Percentiles rank a stretch among this genome's conserved stretches.
Conservation (phyloP, 2,797 vertebrate species). For the Salarias fasciatus region DNA sequence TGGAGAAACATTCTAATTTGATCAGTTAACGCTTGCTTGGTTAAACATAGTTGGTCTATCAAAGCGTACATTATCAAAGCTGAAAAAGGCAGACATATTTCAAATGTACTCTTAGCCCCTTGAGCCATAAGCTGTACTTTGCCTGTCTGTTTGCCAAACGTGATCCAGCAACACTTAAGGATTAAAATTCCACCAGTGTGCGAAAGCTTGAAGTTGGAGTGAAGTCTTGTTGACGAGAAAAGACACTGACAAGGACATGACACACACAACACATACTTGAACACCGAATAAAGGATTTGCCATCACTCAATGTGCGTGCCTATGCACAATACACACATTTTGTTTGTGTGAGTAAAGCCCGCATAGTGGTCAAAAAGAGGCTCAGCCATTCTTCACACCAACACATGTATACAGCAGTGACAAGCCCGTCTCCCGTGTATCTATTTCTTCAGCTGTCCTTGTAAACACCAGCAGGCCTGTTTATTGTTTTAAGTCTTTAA, state of each 20-base stretch:
- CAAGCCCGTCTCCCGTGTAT: conserved; percentile 1
- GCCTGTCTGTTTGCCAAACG: conserved; percentile 63
- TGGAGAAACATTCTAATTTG: conserved; percentile 6
- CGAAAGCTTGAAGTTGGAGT: conserved; percentile 42
- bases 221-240: conserved; percentile 57
- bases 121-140: conserved; percentile 54
- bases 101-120: conserved; percentile 57
- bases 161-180: conserved; percentile 59
- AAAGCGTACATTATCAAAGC: conserved; percentile 49
- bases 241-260: conserved; percentile 62
- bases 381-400: background rate
- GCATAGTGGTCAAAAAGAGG: background rate
- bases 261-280: conserved; percentile 45
- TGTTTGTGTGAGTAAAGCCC: background rate
- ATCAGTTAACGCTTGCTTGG: conserved; percentile 12
- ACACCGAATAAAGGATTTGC: conserved; percentile 43
- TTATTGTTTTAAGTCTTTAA: conserved; percentile 9
- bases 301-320: conserved; percentile 20
- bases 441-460: conserved; percentile 14
- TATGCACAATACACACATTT: background rate
- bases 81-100: conserved; percentile 49
- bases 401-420: background rate
- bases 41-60: conserved; percentile 46
- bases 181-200: conserved; percentile 42
- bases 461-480: conserved; percentile 3